phyloP scores from a whole-genome alignment of 2,797 vertebrate genomes.

The Scarus forsteni region DNA sequence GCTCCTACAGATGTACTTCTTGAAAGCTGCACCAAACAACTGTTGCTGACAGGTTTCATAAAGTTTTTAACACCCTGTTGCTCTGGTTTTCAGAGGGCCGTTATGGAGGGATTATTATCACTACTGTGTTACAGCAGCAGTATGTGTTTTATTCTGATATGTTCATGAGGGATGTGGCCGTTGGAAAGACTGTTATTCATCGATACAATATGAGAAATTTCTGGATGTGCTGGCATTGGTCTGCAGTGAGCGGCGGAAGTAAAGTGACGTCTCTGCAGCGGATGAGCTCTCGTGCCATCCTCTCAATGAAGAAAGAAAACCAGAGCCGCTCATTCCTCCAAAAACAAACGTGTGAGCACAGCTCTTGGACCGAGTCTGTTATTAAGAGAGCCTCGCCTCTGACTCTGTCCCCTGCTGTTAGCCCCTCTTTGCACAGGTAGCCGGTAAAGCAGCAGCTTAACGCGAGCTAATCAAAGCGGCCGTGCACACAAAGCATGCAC shows the following conservation, averaged over 20 bases:
- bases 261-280: constrained; percentile 31
- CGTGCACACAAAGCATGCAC: constrained; percentile 74
- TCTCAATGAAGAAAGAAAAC: constrained; percentile 15
- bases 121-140: no score
- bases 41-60: no score
- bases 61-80: no score
- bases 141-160: no score
- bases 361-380: neutral
- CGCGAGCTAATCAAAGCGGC: constrained; percentile 62
- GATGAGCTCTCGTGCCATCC: constrained; percentile 8
- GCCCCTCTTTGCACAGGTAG: constrained; percentile 33
- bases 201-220: no score
- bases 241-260: constrained; percentile 39
- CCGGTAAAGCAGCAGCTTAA: constrained; percentile 61
- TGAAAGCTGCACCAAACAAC: no score
- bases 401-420: neutral
- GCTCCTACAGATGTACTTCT: no score
- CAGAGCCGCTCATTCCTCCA: neutral
- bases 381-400: neutral
- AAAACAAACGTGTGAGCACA: neutral
- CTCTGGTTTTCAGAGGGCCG: no score
- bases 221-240: constrained; percentile 1
- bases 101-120: no score
- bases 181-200: no score
- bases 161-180: no score